Percentiles rank a stretch among this genome's conserved stretches.
Evolutionary conservation across 1,140 invertebrate genomes (phyloP).

Genomic region (Papilio polytes): DNA sequence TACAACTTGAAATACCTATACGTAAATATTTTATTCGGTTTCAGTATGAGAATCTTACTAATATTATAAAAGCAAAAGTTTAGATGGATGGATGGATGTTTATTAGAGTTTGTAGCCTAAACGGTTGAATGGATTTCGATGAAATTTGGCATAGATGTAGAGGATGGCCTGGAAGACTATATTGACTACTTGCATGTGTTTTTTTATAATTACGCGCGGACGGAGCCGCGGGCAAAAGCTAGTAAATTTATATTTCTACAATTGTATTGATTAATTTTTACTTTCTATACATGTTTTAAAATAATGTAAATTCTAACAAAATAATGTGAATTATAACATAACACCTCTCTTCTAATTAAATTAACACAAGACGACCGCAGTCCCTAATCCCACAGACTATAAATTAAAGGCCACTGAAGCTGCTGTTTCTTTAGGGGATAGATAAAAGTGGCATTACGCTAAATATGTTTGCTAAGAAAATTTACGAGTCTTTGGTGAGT

Average conservation of each 20-base stretch:
- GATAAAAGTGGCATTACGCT: background rate
- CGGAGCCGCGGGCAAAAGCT: too few relatives aligned
- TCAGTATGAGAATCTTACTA: background rate
- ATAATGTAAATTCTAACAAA: background rate
- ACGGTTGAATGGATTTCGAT: too few relatives aligned
- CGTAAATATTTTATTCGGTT: background rate
- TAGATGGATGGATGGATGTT: too few relatives aligned
- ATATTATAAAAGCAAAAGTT: too few relatives aligned
- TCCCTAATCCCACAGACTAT: constrained; percentile 47
- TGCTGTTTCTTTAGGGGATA: constrained; percentile 1
- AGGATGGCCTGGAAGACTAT: too few relatives aligned
- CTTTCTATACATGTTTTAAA: background rate
- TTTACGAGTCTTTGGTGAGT: background rate
- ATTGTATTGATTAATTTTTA: too few relatives aligned
- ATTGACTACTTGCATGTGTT: too few relatives aligned
- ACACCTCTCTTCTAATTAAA: constrained; percentile 58
- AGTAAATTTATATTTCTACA: too few relatives aligned
- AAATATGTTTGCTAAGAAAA: constrained; percentile 1
- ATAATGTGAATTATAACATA: background rate
- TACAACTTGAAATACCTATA: background rate
- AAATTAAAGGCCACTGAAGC: constrained; percentile 49
- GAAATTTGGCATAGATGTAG: too few relatives aligned
- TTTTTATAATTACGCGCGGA: too few relatives aligned
- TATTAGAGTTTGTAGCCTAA: too few relatives aligned
- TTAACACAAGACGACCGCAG: constrained; percentile 46